Conservation (phyloP, 1,140 invertebrate genomes). For the Aphelenchoides fujianensis region DNA sequence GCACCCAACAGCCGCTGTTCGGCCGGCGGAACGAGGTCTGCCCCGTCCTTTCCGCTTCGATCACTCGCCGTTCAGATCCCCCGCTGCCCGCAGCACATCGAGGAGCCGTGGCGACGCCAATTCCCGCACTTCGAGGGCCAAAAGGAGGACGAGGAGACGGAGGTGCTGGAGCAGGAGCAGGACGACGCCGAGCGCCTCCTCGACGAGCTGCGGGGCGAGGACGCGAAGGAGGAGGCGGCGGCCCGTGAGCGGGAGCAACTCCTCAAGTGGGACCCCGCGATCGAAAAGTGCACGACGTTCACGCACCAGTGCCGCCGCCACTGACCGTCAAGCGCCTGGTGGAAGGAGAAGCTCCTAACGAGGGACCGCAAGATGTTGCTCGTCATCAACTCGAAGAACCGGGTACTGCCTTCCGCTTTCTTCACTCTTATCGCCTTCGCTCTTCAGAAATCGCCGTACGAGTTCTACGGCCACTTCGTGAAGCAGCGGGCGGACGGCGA, state of each 20-base stretch:
- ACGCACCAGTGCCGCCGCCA: too few relatives aligned
- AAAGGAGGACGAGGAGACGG: not conserved
- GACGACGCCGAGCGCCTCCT: too few relatives aligned
- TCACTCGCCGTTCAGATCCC: not conserved
- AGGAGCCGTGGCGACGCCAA: not conserved
- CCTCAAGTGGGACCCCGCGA: not conserved
- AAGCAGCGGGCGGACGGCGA: not conserved
- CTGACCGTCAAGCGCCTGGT: too few relatives aligned
- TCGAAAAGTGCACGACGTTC: not conserved
- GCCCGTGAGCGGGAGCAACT: not conserved
- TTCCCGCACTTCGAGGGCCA: not conserved
- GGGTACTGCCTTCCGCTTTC: too few relatives aligned
- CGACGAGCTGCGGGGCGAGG: too few relatives aligned
- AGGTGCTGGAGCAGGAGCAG: too few relatives aligned
- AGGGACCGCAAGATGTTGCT: not conserved
- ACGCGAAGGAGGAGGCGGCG: not conserved
- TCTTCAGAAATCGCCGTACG: slow-evolving; percentile 11
- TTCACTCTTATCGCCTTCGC: too few relatives aligned
- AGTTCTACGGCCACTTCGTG: slow-evolving; percentile 7
- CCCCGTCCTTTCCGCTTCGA: not conserved
- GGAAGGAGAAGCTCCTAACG: not conserved
- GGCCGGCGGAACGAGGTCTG: not conserved
- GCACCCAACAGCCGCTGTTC: not conserved
- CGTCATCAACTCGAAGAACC: not conserved
- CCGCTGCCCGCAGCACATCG: not conserved